A percentile compares a stretch with the other conserved stretches of the same genome.
Evolutionary conservation across 1,140 invertebrate genomes (phyloP).

Genomic region (Bombus impatiens): DNA sequence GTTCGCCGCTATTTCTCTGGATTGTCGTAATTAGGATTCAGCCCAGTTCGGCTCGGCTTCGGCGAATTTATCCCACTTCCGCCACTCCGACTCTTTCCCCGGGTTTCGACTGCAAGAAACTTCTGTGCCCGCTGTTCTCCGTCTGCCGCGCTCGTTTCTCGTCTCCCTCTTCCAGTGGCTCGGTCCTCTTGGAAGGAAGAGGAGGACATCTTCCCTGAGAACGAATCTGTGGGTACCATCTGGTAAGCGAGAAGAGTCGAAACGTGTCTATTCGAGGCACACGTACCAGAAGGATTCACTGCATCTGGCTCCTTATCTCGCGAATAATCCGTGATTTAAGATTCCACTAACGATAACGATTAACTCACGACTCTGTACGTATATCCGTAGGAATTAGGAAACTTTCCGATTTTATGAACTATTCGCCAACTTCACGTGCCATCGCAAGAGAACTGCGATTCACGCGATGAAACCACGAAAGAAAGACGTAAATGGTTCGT

Average conservation of each 20-base stretch:
- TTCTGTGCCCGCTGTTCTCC: conserved; percentile 21
- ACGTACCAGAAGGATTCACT: conserved; percentile 63
- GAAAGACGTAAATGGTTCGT: background rate
- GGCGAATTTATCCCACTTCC: conserved; percentile 63
- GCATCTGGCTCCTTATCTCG: conserved; percentile 59
- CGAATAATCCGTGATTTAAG: conserved; percentile 59
- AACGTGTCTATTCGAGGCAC: conserved; percentile 71
- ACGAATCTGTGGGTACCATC: conserved; percentile 49
- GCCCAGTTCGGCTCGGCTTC: conserved; percentile 54
- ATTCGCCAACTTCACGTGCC: background rate
- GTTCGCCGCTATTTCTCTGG: conserved; percentile 57
- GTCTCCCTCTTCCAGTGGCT: background rate
- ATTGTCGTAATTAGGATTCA: conserved; percentile 67
- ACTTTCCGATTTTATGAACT: background rate
- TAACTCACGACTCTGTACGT: conserved; percentile 28
- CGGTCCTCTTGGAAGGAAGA: background rate
- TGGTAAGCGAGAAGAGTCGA: conserved; percentile 61
- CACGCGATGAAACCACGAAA: no score
- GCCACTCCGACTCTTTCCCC: conserved; percentile 10
- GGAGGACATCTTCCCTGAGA: conserved; percentile 28
- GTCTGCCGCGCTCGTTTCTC: background rate
- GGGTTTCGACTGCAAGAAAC: conserved; percentile 38
- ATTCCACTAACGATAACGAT: conserved; percentile 26
- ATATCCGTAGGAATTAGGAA: background rate
- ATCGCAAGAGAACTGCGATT: background rate